Evolutionary conservation across 2,888 invertebrate species (phyloP), one percentile per base, ranked within the genome.

Genomic region (Timema podura): DNA sequence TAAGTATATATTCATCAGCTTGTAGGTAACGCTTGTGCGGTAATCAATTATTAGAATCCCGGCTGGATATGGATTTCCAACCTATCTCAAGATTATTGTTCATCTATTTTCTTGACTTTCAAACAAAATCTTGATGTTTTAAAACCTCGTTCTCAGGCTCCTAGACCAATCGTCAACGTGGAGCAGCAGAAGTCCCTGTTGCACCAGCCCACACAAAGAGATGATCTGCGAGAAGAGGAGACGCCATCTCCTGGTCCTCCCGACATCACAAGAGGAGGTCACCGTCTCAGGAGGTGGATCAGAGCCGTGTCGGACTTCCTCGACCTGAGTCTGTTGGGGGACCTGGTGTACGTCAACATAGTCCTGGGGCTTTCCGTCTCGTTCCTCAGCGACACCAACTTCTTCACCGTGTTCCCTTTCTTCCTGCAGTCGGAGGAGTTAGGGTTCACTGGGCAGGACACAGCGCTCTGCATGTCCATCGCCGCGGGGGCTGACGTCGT

Each of bases 311-410:
- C 69, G 10, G 75, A 76, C 10, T 76, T 80, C 15, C 76, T 81
- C 68, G 81, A 82, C 59, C 73, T 80, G 51, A 77, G 78, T 5
- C 72, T 82, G 48, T 73, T 82, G 45, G 78, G 79, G 66, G 77
- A 80, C 68, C 76, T 76, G 0, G 70, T 76, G 5, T 82, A 81
- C 68, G 70, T 90, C 9, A 91, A 90, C 77, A 89, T 91, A 70
- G 86, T 88, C 67, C 78, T 90, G 48, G 92, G 91, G 54, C 84
- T 90, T 77, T 85, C 90, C 0, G 83, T 91, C 70, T 86, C 88
- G 5, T 84, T 89, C 72, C 88, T 88, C 70, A 86, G 90, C 6
- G 91, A 92, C 78, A 83, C 88, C 59, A 88, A 88, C 0, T 92
- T 92, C 78, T 85, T 88, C 74, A 87, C 89, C 0, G 77, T 92